These are phyloP conservation scores for Yponomeuta sedellus DNA, from an alignment of 2,888 invertebrate genomes.

Conservation along the genomic window DNA sequence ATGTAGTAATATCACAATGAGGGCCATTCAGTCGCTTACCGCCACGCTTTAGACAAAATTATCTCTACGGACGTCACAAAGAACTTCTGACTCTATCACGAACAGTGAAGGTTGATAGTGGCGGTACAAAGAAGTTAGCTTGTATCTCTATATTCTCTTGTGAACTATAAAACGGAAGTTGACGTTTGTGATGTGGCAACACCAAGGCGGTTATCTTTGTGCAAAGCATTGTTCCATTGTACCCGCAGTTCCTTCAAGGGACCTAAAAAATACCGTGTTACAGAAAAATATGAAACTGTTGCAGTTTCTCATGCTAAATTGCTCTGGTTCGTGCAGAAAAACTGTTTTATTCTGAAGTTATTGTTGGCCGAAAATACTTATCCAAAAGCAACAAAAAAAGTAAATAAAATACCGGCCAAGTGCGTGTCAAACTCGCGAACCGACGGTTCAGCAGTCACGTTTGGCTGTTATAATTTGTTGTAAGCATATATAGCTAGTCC, in stretches of 20 bases:
- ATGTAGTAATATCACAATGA: conserved; percentile 34
- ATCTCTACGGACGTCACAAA: not conserved
- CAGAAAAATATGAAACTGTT: conserved; percentile 2
- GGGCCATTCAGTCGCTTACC: conserved; percentile 35
- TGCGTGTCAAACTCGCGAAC: too few relatives aligned
- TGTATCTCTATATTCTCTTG: conserved; percentile 24
- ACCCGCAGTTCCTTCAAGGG: conserved; percentile 25
- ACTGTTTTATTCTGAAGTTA: not conserved
- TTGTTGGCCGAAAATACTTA: not conserved
- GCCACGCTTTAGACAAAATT: not conserved
- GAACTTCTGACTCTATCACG: conserved; percentile 28
- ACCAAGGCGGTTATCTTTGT: conserved; percentile 28
- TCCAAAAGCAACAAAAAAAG: too few relatives aligned
- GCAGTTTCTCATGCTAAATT: not conserved
- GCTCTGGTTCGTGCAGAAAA: not conserved
- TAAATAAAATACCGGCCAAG: too few relatives aligned
- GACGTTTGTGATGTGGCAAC: conserved; percentile 21
- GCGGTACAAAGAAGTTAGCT: conserved; percentile 2
- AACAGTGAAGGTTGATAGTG: not conserved
- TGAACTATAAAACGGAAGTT: conserved; percentile 15
- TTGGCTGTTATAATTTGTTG: too few relatives aligned
- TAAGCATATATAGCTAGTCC: too few relatives aligned
- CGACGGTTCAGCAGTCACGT: too few relatives aligned
- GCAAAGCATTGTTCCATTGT: conserved; percentile 30
- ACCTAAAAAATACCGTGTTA: conserved; percentile 5